Base-by-base conservation (phyloP, 2,113 vertebrate species). In the Gopherus flavomarginatus region DNA sequence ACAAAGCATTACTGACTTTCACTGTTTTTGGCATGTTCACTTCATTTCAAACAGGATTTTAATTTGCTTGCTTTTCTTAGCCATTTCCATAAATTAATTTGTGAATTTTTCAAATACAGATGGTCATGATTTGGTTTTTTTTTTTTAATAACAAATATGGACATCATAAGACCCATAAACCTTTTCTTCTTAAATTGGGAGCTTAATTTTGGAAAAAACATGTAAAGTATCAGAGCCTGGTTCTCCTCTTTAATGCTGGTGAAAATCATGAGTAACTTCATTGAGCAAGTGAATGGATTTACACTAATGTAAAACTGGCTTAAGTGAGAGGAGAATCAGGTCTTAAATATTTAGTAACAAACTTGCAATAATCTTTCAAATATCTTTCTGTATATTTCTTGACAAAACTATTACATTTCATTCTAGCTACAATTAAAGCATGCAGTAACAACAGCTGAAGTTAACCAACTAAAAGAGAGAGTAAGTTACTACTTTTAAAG, bases 371-470 rank as follows among this genome's bases (percentile, higher is more conserved):
- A 90, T 17, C 16, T 81, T 95, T 96, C 29, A 91, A 29, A 42
- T 91, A 21, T 72, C 8, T 7, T 83, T 87, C 81, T 87, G 3
- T 35, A 11, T 87, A 9, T 65, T 3, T 21, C 95, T 24, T 89
- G 75, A 59, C 7, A 16, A 13, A 35, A 47, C 26, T 84, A 83
- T 77, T 9, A 83, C 95, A 75, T 17, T 91, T 57, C 86, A n/a
- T 90, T 96, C 47, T 69, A 99, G 99, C 97, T 99, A 50, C 99
- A 99, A 59, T 97, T 99, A 85, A 99, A 99, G 94, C 98, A 99
- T 92, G 98, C 98, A 88, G 97, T 99, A 90, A 98, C 98, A 31
- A 86, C 93, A 65, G 98, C 98, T 91, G 99, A 99, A 98, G 98
- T 99, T 93, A 98, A 97, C 94, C 98, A 99, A 86, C 97, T 99